phyloP scores from a whole-genome alignment of 1,140 invertebrate species.

The Oryctes rhinoceros region DNA sequence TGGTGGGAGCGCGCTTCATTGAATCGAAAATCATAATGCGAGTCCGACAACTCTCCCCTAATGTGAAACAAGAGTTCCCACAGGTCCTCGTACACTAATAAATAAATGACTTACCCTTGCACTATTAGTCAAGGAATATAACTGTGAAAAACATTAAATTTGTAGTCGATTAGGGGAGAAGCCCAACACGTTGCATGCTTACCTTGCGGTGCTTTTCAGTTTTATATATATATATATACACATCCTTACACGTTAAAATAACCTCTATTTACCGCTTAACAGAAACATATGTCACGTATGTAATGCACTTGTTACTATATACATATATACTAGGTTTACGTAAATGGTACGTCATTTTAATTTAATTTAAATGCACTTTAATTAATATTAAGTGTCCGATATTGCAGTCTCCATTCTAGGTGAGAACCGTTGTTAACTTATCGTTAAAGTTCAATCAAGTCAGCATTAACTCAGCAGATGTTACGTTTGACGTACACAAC shows the following conservation, averaged over 20 bases:
- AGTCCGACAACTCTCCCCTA: slow-evolving; percentile 10
- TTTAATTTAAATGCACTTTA: too few species aligned
- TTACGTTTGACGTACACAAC: neutral
- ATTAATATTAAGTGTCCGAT: too few species aligned
- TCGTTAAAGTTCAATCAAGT: neutral
- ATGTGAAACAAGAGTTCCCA: slow-evolving; percentile 5
- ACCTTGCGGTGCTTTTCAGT: neutral
- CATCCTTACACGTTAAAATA: neutral
- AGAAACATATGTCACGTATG: too few species aligned
- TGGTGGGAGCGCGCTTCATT: neutral
- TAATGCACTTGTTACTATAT: too few species aligned
- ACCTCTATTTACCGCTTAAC: too few species aligned
- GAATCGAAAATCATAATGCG: slow-evolving; percentile 21
- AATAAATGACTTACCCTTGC: slow-evolving; percentile 2
- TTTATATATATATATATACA: neutral
- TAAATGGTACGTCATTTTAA: neutral
- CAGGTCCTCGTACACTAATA: neutral
- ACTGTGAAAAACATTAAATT: slow-evolving; percentile 36
- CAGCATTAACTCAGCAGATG: neutral
- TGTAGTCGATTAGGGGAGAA: slow-evolving; percentile 10
- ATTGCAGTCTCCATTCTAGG: too few species aligned
- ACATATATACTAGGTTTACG: too few species aligned
- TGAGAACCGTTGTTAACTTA: neutral
- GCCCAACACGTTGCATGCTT: neutral
- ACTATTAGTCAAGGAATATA: neutral